Evolutionary conservation across 2,797 vertebrate species (phyloP), one percentile per base, ranked within the genome.

Genomic region (Sebastes steindachneri): DNA sequence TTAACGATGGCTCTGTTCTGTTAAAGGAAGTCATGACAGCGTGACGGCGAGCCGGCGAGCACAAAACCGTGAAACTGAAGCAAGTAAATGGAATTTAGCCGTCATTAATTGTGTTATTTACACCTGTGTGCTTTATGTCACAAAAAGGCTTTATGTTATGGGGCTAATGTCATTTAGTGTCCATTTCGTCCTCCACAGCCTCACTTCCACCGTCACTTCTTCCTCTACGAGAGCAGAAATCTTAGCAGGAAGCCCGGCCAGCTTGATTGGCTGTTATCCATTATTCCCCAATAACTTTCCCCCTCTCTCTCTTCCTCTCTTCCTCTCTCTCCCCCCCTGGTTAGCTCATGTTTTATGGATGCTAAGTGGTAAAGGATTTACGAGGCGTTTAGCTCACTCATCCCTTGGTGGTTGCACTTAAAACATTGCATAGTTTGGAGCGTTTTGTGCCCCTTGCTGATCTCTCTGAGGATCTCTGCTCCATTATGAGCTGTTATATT

Each of bases 261-360:
- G 25, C 35, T 67, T 80, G 75, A 84, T 82, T 86, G 84, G 77
- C 86, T 82, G 63, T 78, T 63, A 51, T 80, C 63, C 62, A 72
- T 70, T 68, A 82, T 77, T 80, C 53, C 75, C 69, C 12, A 28
- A 28, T 71, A 79, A 63, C 70, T 29, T 45, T 5, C 2, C 1
- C 10, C 51, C 59, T 53, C 73, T 73, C 29, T 33, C n/a, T 29
- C 65, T 28, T 15, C 6, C 60, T 3, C 58, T 66, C 31, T 31
- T 54, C 37, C 54, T 15, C 21, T 65, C 26, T 59, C 31, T n/a
- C n/a, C 63, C 31, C 59, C 65, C 25, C 53, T 21, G 59, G 62
- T 84, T 78, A n/a, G 51, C 86, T 93, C 91, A 89, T 94, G 84
- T 89, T 89, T 93, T 90, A 93, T 93, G 82, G 90, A 94, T 94